Evolutionary conservation across 2,888 invertebrate genomes (phyloP).

Genomic region (Pollenia angustigena): DNA sequence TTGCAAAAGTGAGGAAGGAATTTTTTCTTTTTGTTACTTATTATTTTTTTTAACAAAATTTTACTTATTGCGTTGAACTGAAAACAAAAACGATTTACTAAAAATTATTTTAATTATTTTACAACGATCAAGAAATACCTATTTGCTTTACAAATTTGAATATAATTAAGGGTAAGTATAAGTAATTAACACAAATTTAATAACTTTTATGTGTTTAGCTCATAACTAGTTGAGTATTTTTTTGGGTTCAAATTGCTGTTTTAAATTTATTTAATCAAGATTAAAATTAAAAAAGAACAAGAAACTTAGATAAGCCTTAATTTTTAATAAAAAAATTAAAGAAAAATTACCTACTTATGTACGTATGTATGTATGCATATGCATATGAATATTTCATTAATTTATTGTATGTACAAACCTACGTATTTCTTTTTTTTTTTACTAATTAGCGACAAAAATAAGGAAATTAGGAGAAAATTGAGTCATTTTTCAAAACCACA

Average conservation of each 20-base stretch:
- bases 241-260: not conserved
- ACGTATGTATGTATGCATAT: not conserved
- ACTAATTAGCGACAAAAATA: conserved; percentile 36
- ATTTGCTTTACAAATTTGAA: not conserved
- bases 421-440: no score
- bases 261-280: conserved; percentile 21
- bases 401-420: no score
- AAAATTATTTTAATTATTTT: not conserved
- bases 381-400: not conserved
- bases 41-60: conserved; percentile 61
- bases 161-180: conserved; percentile 25
- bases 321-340: conserved; percentile 11
- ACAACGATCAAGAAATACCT: not conserved
- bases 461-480: not conserved
- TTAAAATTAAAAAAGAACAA: not conserved
- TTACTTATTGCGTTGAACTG: conserved; percentile 22
- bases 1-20: conserved; percentile 43
- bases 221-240: not conserved
- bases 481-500: not conserved
- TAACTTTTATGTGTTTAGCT: not conserved
- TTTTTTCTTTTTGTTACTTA: conserved; percentile 62
- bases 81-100: conserved; percentile 5
- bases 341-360: not conserved
- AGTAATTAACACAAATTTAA: not conserved
- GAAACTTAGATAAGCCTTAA: conserved; percentile 36